Evolutionary conservation across 2,888 invertebrate genomes (phyloP), one percentile per base, ranked within the genome.

Genomic region (Panzeria rudis): DNA sequence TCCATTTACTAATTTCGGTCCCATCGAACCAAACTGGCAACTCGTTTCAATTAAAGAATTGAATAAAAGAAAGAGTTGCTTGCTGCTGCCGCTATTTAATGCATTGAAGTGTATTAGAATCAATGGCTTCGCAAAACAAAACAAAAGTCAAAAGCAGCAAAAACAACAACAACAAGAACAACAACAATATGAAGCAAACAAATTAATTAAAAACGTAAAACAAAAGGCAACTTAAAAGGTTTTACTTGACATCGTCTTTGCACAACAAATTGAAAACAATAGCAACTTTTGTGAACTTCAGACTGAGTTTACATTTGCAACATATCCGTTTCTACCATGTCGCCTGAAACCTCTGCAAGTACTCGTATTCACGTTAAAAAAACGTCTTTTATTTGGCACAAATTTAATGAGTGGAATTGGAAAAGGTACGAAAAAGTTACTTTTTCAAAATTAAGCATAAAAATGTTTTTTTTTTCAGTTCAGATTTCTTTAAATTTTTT

Each of bases 211-310:
- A 85, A 85, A 66, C 13, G 62, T 50, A 64, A 82, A 85, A 85
- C 85, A 85, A 85, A 79, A 82, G 85, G 47, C 64, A 85, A 82
- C 71, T 79, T 85, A 82, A 85, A 85, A 85, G 85, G 82, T 85
- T 85, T 77, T 75, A 73, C 66, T 56, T 56, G 72, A 52, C 73
- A 62, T 25, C 82, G 75, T 85, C 75, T 82, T 82, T 59, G 75
- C 25, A 50, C 47, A 81, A 81, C 54, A 72, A 77, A 75, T 71
- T 68, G 52, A 44, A 50, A 81, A 85, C 78, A 85, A 82, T 66
- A 47, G 13, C 71, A 64, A 52, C 15, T 72, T 68, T 69, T 69
- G 44, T 72, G 23, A 66, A 47, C 52, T 52, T 20, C 54, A 69
- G 81, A 71, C 81, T 50, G 61, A 13, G 6, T 17, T 17, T 35